phyloP scores from a whole-genome alignment of 2,113 vertebrate species.

The Melanotaenia duboulayi region DNA sequence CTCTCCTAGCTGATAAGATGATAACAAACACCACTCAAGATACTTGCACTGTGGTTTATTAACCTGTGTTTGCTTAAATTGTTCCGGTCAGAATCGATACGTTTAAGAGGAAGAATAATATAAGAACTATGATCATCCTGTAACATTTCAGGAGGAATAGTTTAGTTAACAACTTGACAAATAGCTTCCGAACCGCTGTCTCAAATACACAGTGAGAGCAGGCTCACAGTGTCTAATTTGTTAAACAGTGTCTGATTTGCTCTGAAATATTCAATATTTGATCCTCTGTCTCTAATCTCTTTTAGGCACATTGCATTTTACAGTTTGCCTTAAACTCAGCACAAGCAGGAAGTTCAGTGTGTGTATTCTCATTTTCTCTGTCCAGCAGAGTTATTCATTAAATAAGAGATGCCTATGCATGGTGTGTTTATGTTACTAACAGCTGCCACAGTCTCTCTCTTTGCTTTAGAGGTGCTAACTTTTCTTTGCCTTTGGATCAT shows the following conservation, averaged over 20 bases:
- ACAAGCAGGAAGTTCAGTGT: constrained; percentile 42
- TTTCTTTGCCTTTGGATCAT: constrained; percentile 37
- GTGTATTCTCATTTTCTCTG: constrained; percentile 44
- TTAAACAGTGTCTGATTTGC: constrained; percentile 51
- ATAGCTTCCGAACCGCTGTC: constrained; percentile 17
- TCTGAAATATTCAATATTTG: constrained; percentile 58
- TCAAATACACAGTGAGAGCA: constrained; percentile 22
- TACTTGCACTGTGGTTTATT: constrained; percentile 14
- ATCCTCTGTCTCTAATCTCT: constrained; percentile 51
- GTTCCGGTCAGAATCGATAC: constrained; percentile 40
- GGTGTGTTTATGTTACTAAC: constrained; percentile 54
- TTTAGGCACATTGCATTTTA: constrained; percentile 57
- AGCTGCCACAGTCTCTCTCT: constrained; percentile 62
- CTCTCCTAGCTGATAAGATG: constrained; percentile 28
- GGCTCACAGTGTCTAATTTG: constrained; percentile 22
- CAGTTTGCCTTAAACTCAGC: constrained; percentile 40
- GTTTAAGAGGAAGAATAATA: constrained; percentile 31
- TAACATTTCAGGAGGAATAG: constrained; percentile 31
- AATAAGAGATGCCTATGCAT: constrained; percentile 64
- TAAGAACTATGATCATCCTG: constrained; percentile 38
- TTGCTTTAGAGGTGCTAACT: constrained; percentile 53
- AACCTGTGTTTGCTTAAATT: neutral
- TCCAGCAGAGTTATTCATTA: constrained; percentile 64
- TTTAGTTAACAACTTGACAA: constrained; percentile 37
- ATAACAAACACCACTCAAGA: constrained; percentile 41